Evolutionary conservation across 1,140 invertebrate genomes (phyloP).

Genomic region (Sarcophaga bullata): DNA sequence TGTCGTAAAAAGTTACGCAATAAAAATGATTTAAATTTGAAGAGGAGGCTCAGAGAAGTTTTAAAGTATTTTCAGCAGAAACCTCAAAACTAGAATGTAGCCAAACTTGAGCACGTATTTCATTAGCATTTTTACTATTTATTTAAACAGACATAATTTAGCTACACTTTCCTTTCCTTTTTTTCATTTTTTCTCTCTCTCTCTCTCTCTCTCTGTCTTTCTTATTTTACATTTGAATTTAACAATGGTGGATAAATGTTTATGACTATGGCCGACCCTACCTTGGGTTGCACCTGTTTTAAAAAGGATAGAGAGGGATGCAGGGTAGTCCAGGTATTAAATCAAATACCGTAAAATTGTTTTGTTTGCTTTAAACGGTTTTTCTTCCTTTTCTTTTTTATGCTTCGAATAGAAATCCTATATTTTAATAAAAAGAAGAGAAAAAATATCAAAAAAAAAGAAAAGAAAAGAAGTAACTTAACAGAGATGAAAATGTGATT

Average conservation of each 20-base stretch:
- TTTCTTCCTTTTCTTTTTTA: not conserved
- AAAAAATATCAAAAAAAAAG: too few relatives aligned
- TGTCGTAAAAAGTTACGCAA: constrained; percentile 2
- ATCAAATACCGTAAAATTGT: constrained; percentile 38
- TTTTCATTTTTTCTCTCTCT: too few relatives aligned
- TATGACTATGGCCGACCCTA: not conserved
- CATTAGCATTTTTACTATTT: constrained; percentile 36
- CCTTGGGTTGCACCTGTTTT: not conserved
- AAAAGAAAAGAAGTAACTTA: not conserved
- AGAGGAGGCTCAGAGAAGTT: not conserved
- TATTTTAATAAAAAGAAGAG: not conserved
- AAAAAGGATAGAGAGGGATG: not conserved
- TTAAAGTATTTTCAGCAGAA: not conserved
- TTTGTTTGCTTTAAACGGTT: constrained; percentile 20
- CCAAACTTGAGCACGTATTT: constrained; percentile 36
- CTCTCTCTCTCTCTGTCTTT: not conserved
- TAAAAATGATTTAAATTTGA: constrained; percentile 16
- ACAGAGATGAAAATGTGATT: not conserved
- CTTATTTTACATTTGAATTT: not conserved
- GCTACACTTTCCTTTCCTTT: not conserved
- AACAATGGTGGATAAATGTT: constrained; percentile 23
- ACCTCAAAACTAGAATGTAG: not conserved
- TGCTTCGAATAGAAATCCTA: not conserved
- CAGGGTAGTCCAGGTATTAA: constrained; percentile 10
- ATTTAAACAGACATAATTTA: constrained; percentile 12